Percentiles rank a stretch among this genome's conserved stretches.
Conservation (phyloP, 2,797 vertebrate species). For the Paedocypris micromegethes region DNA sequence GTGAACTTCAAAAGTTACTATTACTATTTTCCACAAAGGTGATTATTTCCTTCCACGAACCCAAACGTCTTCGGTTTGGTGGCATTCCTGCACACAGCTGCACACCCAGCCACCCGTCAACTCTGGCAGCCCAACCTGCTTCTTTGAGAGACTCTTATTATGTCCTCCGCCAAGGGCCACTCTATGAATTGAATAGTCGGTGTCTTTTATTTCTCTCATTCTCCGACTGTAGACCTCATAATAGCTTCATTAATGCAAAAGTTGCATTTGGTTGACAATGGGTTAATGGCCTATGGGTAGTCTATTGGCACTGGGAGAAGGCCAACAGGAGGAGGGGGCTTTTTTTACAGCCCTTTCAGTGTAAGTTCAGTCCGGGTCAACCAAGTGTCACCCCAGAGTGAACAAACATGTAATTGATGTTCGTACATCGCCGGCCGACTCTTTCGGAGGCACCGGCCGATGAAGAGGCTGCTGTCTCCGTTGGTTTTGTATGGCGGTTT, state of each 20-base stretch:
- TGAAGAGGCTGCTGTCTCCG: constrained; percentile 46
- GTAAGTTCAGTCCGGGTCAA: constrained; percentile 56
- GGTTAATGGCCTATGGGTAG: constrained; percentile 62
- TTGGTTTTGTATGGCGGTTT: constrained; percentile 34
- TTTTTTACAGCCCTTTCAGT: constrained; percentile 53
- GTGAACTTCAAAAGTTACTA: too few species aligned
- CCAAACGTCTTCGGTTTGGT: not conserved
- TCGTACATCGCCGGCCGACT: constrained; percentile 51
- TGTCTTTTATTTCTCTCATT: constrained; percentile 55
- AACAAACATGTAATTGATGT: constrained; percentile 65
- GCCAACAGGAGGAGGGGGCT: constrained; percentile 47
- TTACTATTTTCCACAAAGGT: too few species aligned
- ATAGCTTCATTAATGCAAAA: constrained; percentile 63
- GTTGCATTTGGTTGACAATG: constrained; percentile 68
- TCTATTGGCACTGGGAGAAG: constrained; percentile 49
- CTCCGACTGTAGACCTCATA: constrained; percentile 59
- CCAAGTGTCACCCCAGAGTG: constrained; percentile 57
- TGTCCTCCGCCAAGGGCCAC: constrained; percentile 51
- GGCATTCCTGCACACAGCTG: constrained; percentile 36
- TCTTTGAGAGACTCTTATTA: constrained; percentile 54
- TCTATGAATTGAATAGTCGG: constrained; percentile 65
- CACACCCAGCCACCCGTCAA: constrained; percentile 26
- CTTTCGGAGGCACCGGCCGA: constrained; percentile 43
- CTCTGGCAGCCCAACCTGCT: constrained; percentile 43
- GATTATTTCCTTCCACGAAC: too few species aligned